These are phyloP conservation scores for Spheniscus mendiculus DNA, from an alignment of 2,113 vertebrate species.

Conservation along the genomic window DNA sequence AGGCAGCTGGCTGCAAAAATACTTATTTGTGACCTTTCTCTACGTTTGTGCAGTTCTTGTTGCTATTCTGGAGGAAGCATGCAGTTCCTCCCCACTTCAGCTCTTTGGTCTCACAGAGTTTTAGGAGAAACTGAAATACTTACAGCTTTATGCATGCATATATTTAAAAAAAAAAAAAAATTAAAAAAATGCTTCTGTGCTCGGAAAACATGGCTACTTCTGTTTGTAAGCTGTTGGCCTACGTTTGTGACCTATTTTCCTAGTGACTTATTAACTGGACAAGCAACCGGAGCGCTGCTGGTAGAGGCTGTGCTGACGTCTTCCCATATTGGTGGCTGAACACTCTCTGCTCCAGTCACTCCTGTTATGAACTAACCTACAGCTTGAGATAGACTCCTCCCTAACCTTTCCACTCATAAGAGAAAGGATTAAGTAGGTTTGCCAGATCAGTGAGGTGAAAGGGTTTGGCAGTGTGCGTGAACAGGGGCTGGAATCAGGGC, in stretches of 20 bases:
- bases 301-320: not conserved
- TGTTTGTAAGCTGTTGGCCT: not conserved
- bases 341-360: not conserved
- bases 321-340: not conserved
- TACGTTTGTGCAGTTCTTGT: not conserved
- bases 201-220: not conserved
- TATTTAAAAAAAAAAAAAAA: not conserved
- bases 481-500: not conserved
- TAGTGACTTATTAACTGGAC: not conserved
- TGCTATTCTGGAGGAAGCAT: constrained; percentile 13
- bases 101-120: not conserved
- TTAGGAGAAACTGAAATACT: not conserved
- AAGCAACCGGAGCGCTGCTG: not conserved
- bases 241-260: not conserved
- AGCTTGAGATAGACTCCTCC: not conserved
- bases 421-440: not conserved
- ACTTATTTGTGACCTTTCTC: constrained; percentile 55
- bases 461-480: not conserved
- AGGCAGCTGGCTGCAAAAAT: constrained; percentile 45
- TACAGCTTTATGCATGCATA: not conserved
- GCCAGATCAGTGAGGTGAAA: not conserved
- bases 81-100: not conserved
- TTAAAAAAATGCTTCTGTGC: not conserved
- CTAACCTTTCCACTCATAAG: not conserved
- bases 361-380: not conserved